These are phyloP conservation scores for Caenorhabditis inopinata DNA, from an alignment of 1,140 invertebrate genomes.

Conservation along the genomic window DNA sequence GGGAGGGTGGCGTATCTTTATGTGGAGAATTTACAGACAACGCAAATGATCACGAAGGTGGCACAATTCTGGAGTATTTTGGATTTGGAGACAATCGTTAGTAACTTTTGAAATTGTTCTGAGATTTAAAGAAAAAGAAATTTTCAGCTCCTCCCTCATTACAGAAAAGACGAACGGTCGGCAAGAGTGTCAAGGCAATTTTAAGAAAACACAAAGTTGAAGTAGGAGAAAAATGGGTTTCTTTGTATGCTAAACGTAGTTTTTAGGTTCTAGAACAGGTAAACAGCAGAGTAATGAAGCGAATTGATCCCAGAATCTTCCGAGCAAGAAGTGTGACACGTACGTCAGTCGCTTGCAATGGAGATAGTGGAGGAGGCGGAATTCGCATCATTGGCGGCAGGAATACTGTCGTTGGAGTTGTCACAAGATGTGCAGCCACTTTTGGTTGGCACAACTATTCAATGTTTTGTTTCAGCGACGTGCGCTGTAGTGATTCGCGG, in stretches of 20 bases:
- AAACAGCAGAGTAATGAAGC: no score
- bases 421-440: not conserved
- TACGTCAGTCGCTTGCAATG: not conserved
- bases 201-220: no score
- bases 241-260: not conserved
- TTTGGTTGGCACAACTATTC: no score
- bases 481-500: not conserved
- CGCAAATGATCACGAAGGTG: not conserved
- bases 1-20: no score
- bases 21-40: not conserved
- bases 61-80: not conserved
- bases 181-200: no score
- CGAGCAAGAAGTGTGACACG: no score
- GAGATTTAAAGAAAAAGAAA: no score
- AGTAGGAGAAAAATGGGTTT: no score
- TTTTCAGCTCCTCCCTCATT: no score
- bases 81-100: not conserved
- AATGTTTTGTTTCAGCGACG: not conserved
- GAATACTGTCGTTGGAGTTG: not conserved
- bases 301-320: no score
- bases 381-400: not conserved
- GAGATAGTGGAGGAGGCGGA: not conserved
- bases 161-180: no score
- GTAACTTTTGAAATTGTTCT: not conserved
- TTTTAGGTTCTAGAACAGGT: not conserved